Base-by-base conservation (phyloP, 2,888 invertebrate genomes). In the Polydrusus pterygomalis region DNA sequence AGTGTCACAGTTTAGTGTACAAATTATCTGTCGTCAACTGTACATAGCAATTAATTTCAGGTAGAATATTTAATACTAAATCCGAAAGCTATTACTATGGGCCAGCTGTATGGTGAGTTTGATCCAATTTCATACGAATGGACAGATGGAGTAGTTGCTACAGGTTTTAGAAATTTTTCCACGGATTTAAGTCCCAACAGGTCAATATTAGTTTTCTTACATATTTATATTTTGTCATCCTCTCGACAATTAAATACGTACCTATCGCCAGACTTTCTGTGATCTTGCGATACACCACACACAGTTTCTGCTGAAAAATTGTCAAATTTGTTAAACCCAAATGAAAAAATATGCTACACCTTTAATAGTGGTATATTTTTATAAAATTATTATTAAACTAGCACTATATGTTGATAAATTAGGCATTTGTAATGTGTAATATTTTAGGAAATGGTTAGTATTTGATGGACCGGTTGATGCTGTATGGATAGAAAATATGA, bases 391-490 rank as follows among this genome's bases (percentile, higher is more conserved):
- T n/a, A n/a, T n/a, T n/a, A n/a, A n/a, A n/a, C n/a, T n/a, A n/a
- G n/a, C n/a, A n/a, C n/a, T n/a, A n/a, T n/a, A n/a, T n/a, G n/a
- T n/a, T n/a, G n/a, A n/a, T n/a, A n/a, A n/a, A n/a, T n/a, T n/a
- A n/a, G n/a, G n/a, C n/a, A n/a, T n/a, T 11, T 54, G 25, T 9
- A 1, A 20, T 17, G 25, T 25, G 1, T 25, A 3, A 25, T 25
- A 25, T 49, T 40, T 51, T 20, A 90, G 93, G 77, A 97, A 97
- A 88, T 97, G 97, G 97, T 92, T 98, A 54, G 93, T 98, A 68
- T 97, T 98, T 86, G 96, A 96, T 86, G 96, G 96, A 0, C 96
- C 96, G 0, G 95, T 96, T 2, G 96, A 96, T 87, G 94, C 96
- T 2, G 93, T 94, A 5, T 96, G 96, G 96, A 95, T 96, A 80